phyloP scores from a whole-genome alignment of 2,797 vertebrate genomes.

The Sebastes nivosus region DNA sequence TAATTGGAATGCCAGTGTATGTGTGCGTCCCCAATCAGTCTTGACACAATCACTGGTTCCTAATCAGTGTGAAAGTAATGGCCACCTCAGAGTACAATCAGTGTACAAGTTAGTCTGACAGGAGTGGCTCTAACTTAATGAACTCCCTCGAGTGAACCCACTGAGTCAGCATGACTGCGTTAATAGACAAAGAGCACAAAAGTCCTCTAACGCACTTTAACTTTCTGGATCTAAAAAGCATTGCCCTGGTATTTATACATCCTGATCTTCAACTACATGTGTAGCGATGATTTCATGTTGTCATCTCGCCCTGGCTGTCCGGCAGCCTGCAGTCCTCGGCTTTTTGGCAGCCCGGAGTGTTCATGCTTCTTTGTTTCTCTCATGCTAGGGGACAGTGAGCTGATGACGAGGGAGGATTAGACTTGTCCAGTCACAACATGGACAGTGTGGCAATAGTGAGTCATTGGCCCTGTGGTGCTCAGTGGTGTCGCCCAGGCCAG shows the following conservation, averaged over 20 bases:
- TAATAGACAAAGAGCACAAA: slow-evolving; percentile 22
- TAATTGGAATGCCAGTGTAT: slow-evolving; percentile 59
- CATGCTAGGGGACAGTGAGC: slow-evolving; percentile 22
- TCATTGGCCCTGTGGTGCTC: slow-evolving; percentile 52
- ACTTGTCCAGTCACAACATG: slow-evolving; percentile 48
- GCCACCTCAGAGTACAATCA: slow-evolving; percentile 70
- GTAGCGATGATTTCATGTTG: slow-evolving; percentile 2
- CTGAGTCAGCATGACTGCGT: slow-evolving; percentile 19
- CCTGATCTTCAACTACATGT: background rate
- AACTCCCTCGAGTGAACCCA: slow-evolving; percentile 47
- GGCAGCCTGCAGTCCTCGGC: background rate
- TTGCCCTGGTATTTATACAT: background rate
- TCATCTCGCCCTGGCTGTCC: background rate
- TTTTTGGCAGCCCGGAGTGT: slow-evolving; percentile 33
- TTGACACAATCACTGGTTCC: slow-evolving; percentile 59
- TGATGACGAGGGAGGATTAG: slow-evolving; percentile 46
- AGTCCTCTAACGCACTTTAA: background rate
- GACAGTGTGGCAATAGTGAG: slow-evolving; percentile 42
- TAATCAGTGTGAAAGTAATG: slow-evolving; percentile 76
- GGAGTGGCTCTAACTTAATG: slow-evolving; percentile 62
- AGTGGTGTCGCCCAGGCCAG: slow-evolving; percentile 32
- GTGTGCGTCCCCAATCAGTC: slow-evolving; percentile 59
- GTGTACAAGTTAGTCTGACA: slow-evolving; percentile 51
- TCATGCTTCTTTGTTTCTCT: slow-evolving; percentile 42
- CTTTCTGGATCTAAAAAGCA: background rate